Base-by-base conservation (phyloP, 2,113 vertebrate species). In the Ascaphus truei region DNA sequence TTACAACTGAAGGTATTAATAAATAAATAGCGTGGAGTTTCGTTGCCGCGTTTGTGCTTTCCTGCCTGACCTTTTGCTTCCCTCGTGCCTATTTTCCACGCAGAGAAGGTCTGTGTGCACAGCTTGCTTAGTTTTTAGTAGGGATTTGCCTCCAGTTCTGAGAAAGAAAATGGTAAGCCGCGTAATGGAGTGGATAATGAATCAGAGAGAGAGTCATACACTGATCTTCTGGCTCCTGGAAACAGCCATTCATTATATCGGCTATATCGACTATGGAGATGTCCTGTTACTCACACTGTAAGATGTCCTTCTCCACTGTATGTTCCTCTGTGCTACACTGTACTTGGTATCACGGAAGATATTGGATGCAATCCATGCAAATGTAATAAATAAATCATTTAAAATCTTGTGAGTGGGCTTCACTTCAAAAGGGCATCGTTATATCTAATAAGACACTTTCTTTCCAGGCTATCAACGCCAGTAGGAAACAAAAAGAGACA, bases 181-280 rank as follows among this genome's bases (percentile, higher is more conserved):
- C 47, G 31, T 64, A 64, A 64, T 64, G 62, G 47, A 64, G 31
- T 64, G 62, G 23, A 22, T 52, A 64, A 64, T 64, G 62, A 64
- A 64, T 15, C 3, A 59, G 15, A 59, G 22, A 20, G 41, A 18
- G 37, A n/a, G n/a, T n/a, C n/a, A n/a, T n/a, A n/a, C n/a, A n/a
- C n/a, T n/a, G n/a, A n/a, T n/a, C 6, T 27, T 27, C 39, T 6
- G 27, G 27, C 12, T 25, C 16, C 23, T 48, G 4, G 25, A 3
- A 31, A 47, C 3, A 22, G 11, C 5, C 11, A 11, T 33, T 45
- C 18, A 18, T 34, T 39, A 52, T 16, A 34, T 64, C 23, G 13
- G 43, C 1, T n/a, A n/a, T n/a, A n/a, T n/a, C n/a, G n/a, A n/a
- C n/a, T n/a, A n/a, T 20, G 4, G 7, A 30, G 3, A 39, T 31